phyloP scores from a whole-genome alignment of 2,888 invertebrate genomes.

The Noctua janthina region DNA sequence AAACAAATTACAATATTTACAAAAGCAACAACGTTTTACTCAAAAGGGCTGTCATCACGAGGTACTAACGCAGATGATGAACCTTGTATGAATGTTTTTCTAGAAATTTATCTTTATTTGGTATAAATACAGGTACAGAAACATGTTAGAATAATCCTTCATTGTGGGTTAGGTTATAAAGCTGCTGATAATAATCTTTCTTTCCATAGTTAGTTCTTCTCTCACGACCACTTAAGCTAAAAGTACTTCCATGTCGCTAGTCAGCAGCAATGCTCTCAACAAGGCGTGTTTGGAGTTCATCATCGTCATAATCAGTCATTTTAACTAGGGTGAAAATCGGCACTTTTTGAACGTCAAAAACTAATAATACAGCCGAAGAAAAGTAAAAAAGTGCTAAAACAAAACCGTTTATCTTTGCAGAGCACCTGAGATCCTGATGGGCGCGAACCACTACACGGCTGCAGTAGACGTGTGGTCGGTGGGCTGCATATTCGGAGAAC shows the following conservation, averaged over 20 bases:
- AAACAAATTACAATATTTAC: constrained; percentile 2
- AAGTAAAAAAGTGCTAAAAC: not conserved
- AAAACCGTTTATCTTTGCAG: constrained; percentile 83
- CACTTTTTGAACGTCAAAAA: not conserved
- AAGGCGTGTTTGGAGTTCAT: not conserved
- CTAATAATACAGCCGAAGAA: not conserved
- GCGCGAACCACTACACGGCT: constrained; percentile 98
- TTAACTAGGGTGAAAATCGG: not conserved
- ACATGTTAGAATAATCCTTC: not conserved
- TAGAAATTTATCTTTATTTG: not conserved
- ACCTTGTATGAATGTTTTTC: not conserved
- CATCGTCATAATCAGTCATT: not conserved
- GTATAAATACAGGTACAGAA: not conserved
- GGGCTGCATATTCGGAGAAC: constrained; percentile 99
- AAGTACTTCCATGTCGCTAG: not conserved
- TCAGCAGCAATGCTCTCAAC: not conserved
- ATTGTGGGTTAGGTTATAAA: not conserved
- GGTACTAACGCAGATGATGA: not conserved
- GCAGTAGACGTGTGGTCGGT: constrained; percentile 99
- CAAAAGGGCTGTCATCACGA: not conserved
- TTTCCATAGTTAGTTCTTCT: not conserved
- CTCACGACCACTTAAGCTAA: not conserved
- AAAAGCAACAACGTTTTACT: not conserved
- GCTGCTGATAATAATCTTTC: not conserved
- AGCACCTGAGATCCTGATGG: constrained; percentile 99